Conservation (phyloP, 2,888 invertebrate genomes). For the Tetranychus truncatus region DNA sequence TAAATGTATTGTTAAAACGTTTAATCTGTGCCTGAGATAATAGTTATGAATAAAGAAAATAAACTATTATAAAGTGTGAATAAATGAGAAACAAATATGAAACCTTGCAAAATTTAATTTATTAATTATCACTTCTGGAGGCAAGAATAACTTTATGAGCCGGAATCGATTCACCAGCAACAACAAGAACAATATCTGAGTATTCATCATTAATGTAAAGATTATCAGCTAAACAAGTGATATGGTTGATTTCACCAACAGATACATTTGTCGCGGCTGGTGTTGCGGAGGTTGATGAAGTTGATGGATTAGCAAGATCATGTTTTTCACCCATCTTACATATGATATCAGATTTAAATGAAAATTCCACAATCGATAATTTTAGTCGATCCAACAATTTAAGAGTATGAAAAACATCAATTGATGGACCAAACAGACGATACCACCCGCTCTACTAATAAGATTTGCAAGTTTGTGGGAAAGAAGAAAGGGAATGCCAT, state of each 20-base stretch:
- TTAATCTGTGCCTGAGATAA: no score
- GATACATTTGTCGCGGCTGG: constrained; percentile 15
- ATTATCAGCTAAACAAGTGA: constrained; percentile 33
- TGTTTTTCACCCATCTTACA: not conserved
- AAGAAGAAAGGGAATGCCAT: no score
- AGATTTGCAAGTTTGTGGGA: no score
- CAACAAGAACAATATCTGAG: constrained; percentile 68
- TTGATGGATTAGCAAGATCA: not conserved
- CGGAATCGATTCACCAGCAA: constrained; percentile 51
- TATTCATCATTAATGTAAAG: constrained; percentile 70
- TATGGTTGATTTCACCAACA: constrained; percentile 48
- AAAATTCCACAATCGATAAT: not conserved
- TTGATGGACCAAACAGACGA: no score
- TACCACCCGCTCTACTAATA: no score
- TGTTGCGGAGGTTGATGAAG: not conserved
- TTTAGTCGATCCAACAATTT: no score
- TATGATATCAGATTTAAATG: not conserved
- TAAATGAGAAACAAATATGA: no score
- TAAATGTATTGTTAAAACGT: no score
- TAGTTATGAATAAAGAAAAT: no score
- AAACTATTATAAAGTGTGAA: no score
- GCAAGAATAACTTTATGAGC: constrained; percentile 73
- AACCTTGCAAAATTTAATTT: no score
- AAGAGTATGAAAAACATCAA: no score
- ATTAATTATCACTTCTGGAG: constrained; percentile 74